These are phyloP conservation scores for Meleagris gallopavo DNA, from an alignment of 2,113 vertebrate genomes.

Conservation along the genomic window DNA sequence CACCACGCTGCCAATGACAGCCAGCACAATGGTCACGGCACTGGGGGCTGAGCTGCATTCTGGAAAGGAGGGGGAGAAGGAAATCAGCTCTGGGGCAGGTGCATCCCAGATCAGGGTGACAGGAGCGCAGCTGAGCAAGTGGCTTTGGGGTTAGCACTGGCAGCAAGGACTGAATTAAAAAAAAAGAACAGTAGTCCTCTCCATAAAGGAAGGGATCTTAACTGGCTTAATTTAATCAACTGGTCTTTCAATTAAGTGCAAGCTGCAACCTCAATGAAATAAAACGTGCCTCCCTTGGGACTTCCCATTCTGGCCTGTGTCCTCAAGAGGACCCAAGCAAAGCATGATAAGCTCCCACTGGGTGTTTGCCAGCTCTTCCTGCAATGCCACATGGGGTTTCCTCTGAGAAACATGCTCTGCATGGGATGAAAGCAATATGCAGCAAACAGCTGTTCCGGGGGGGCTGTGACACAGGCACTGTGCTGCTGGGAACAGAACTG, in stretches of 20 bases:
- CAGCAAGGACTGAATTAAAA: not conserved
- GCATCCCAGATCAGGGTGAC: accelerated
- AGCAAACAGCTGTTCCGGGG: not conserved
- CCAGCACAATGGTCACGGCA: conserved; percentile 85
- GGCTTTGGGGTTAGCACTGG: not conserved
- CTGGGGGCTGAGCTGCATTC: conserved; percentile 87
- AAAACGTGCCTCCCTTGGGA: not conserved
- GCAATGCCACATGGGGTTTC: not conserved
- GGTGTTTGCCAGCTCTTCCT: not conserved
- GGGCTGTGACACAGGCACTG: not conserved
- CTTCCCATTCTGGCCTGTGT: not conserved
- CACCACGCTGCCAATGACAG: conserved; percentile 91
- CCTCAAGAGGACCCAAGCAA: not conserved
- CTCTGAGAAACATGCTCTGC: not conserved
- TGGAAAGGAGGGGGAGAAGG: conserved; percentile 42
- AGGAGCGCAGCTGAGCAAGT: not conserved
- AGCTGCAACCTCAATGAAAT: not conserved
- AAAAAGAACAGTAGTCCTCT: not conserved
- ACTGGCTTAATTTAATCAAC: not conserved
- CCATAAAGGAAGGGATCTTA: not conserved
- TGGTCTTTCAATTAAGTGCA: conserved; percentile 2
- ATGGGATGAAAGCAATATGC: not conserved
- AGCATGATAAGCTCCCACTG: not conserved
- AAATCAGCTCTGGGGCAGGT: not conserved
- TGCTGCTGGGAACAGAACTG: not conserved